Conservation (phyloP, 2,888 invertebrate species). For the Ophion ellenae region DNA sequence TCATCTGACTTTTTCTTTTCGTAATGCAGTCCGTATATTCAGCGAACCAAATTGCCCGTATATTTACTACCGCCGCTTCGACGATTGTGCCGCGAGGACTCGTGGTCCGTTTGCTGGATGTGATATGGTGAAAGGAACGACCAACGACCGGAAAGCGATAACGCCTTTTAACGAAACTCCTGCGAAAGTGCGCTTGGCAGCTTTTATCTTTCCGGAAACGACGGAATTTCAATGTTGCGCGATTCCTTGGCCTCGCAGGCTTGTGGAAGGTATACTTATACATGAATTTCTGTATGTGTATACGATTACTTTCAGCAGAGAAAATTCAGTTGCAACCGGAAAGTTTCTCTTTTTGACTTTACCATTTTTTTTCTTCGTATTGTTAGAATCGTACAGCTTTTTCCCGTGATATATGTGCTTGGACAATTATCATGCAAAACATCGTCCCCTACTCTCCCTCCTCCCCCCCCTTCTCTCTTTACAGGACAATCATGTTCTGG, state of each 20-base stretch:
- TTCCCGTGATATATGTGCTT: background rate
- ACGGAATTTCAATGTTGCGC: slow-evolving; percentile 69
- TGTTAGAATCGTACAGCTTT: slow-evolving; percentile 18
- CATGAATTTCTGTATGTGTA: background rate
- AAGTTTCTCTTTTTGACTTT: slow-evolving; percentile 20
- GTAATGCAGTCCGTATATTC: slow-evolving; percentile 18
- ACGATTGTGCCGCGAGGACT: slow-evolving; percentile 35
- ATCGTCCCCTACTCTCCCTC: too few relatives aligned
- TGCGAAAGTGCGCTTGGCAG: slow-evolving; percentile 69
- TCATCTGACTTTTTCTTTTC: background rate
- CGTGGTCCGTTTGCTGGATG: slow-evolving; percentile 38
- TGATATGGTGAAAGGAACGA: slow-evolving; percentile 68
- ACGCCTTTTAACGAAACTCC: slow-evolving; percentile 75
- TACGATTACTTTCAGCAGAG: slow-evolving; percentile 27
- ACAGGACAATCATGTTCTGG: background rate
- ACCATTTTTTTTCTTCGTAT: slow-evolving; percentile 22
- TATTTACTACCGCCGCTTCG: slow-evolving; percentile 26
- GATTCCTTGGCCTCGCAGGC: slow-evolving; percentile 63
- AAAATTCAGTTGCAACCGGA: slow-evolving; percentile 33
- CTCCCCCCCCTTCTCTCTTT: too few relatives aligned
- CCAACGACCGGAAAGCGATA: slow-evolving; percentile 75
- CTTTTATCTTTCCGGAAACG: slow-evolving; percentile 72
- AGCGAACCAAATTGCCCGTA: slow-evolving; percentile 5
- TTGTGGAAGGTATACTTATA: slow-evolving; percentile 6
- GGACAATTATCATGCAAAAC: too few relatives aligned